Base-by-base conservation (phyloP, 1,140 invertebrate species). In the Samia ricini region DNA sequence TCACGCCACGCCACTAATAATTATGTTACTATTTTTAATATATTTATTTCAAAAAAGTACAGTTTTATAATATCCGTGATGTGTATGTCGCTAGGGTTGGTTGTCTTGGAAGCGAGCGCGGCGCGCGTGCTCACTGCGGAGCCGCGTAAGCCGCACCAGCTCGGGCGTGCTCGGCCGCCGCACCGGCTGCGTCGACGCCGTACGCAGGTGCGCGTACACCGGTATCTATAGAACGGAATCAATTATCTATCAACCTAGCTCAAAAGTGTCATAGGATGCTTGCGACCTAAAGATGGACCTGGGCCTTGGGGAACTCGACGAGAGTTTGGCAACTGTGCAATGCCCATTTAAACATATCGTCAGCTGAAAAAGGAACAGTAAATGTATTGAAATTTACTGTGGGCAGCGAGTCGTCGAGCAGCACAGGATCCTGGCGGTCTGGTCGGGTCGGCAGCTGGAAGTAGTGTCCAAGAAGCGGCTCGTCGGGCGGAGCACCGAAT, bases 131-230 rank as follows among this genome's bases (percentile, higher is more conserved):
- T 6, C 60, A 48, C 42, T 61, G 18, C 64, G 74, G 51, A 85
- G 61, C 19, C 84, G 83, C 59, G 88, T 81, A 12, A 77, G 75
- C 19, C 77, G 77, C 69, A 92, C 89, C 18, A 90, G 70, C 49
- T 83, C 75, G 1, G 92, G 92, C 64, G 90, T 91, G 42, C 83
- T 76, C 56, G 91, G 87, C 20, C 83, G 73, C 36, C 89, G 83
- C 51, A 92, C 81, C 62, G 85, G 73, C 62, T 81, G 72, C 5
- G 92, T 86, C 15, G 87, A 79, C 66, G 91, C 82, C 56, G 91
- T 88, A 70, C 88, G 88, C 56, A 93, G 80, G 78, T 93, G 91
- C 24, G 84, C 74, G 72, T 92, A 94, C 42, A 93, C 85, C 29
- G 92, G 92, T 71, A 93, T 93, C 89, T 93, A 85, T 22, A 22